Conservation (phyloP, 2,797 vertebrate species). For the Sarcoramphus papa region DNA sequence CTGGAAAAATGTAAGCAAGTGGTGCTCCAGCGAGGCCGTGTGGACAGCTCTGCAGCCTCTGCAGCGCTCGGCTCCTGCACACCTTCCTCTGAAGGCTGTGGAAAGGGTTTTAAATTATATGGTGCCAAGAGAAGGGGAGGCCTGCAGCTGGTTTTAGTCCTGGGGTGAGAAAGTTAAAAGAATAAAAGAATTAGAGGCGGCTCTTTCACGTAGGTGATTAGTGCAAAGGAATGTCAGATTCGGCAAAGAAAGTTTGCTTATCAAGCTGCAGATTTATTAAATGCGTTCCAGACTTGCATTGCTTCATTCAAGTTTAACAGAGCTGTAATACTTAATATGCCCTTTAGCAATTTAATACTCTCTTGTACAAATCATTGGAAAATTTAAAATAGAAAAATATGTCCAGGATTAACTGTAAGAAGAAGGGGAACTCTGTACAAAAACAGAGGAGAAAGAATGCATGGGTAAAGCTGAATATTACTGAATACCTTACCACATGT, state of each 20-base stretch:
- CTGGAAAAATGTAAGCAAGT: background rate
- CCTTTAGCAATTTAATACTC: slow-evolving; percentile 37
- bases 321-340: slow-evolving; percentile 31
- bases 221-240: slow-evolving; percentile 27
- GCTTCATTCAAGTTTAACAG: slow-evolving; percentile 41
- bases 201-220: slow-evolving; percentile 16
- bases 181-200: slow-evolving; percentile 6
- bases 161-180: background rate
- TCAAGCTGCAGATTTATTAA: slow-evolving; percentile 25
- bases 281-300: slow-evolving; percentile 26
- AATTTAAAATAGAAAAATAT: slow-evolving; percentile 62
- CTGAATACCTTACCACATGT: slow-evolving; percentile 45
- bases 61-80: background rate
- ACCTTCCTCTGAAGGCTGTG: background rate
- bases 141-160: background rate
- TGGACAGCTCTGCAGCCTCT: background rate
- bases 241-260: background rate
- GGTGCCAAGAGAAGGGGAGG: background rate
- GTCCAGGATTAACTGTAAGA: slow-evolving; percentile 48
- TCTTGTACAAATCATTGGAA: slow-evolving; percentile 61
- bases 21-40: background rate
- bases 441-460: slow-evolving; percentile 57
- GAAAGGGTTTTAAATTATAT: background rate
- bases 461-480: slow-evolving; percentile 23
- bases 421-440: slow-evolving; percentile 37